Evolutionary conservation across 2,113 vertebrate genomes (phyloP), one percentile per base, ranked within the genome.

Genomic region (Rissa tridactyla): DNA sequence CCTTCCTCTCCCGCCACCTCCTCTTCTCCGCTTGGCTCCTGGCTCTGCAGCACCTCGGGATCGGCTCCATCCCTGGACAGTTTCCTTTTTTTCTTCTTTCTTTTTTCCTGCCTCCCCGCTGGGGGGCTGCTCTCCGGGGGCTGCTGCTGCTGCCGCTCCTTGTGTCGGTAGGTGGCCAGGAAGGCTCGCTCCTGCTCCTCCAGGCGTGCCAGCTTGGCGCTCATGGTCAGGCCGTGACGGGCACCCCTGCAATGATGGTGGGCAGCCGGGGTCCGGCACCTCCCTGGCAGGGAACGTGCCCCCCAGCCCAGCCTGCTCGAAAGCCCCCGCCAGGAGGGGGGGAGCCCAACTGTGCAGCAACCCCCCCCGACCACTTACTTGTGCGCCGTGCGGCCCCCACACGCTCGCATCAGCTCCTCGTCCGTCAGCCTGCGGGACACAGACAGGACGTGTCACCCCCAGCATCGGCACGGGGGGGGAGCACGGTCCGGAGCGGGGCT

Each of bases 111-210:
- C 42, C 13, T 71, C 46, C 36, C 80, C 22, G 40, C 65, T 9
- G 21, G 20, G 36, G 38, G 16, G 34, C 80, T 88, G 66, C 76
- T 71, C 19, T 69, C 81, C 3, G 5, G 36, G 21, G 51, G 12
- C 6, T 36, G 60, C 32, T 60, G 57, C 57, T 21, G 65, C 54
- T 52, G 36, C 58, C 1, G 5, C 78, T 70, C 44, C 66, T 7
- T 5, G 34, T 38, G 83, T 38, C 7, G 36, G 93, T 98, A 98
- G 5, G 75, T 97, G 47, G 98, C 98, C 98, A 99, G 97, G 95
- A 99, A 99, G 68, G 98, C 98, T 5, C 96, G 98, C n/a, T 99
- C 99, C 96, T 99, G 99, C 96, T 99, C 98, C 96, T 99, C 98
- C 82, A 99, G 97, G 10, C 99, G 96, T 2, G 99, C 99, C 65